Evolutionary conservation across 2,888 invertebrate genomes (phyloP).

Genomic region (Patella pellucida): DNA sequence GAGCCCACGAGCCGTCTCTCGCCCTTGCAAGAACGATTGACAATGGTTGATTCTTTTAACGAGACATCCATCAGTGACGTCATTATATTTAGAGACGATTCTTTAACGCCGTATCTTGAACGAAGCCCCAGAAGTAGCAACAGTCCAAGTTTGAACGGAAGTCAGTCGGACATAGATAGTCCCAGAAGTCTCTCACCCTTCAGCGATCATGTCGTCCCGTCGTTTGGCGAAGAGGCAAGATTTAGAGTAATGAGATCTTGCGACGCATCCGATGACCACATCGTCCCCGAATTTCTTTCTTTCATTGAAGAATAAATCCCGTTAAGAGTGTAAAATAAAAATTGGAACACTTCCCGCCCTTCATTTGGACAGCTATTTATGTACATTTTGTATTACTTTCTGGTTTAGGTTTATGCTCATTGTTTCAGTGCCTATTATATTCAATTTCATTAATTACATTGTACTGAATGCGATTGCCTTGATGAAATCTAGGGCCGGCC

Average conservation of each 20-base stretch:
- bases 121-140: background rate
- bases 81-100: constrained; percentile 7
- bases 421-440: no score
- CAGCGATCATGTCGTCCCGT: background rate
- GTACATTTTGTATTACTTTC: no score
- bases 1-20: background rate
- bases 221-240: background rate
- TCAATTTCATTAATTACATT: no score
- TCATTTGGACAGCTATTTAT: no score
- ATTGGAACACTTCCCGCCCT: no score
- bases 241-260: background rate
- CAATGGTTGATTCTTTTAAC: background rate
- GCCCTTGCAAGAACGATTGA: background rate
- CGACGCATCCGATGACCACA: background rate
- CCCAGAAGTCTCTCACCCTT: background rate
- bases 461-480: no score
- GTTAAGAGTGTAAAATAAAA: no score
- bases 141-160: background rate
- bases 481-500: no score
- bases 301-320: background rate
- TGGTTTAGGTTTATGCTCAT: no score
- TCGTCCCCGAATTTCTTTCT: background rate
- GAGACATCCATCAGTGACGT: background rate
- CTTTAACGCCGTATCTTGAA: background rate
- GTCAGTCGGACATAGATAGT: background rate